Base-by-base conservation (phyloP, 2,888 invertebrate species). In the Nemotelus nigrinus region DNA sequence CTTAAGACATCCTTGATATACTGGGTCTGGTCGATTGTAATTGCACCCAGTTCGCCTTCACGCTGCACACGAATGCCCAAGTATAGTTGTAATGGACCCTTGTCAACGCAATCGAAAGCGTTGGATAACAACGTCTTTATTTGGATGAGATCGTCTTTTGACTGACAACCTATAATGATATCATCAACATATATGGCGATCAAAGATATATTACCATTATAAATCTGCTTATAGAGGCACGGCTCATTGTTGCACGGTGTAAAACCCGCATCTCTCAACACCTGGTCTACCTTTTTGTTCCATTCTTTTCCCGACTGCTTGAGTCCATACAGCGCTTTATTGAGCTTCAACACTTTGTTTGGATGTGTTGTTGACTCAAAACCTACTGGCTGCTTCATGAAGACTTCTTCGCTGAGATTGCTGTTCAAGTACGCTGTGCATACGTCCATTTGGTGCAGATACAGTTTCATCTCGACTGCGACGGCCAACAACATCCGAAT, bases 401-500 rank as follows among this genome's bases (percentile, higher is more conserved):
- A 25, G 25, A 25, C 25, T 25, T 25, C 25, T 25, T 25, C 25
- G 25, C 25, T 25, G 25, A 63, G 41, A 5, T 63, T 43, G 63
- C 67, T 64, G 44, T 76, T 76, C 8, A 76, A 55, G 44, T 50
- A 75, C 10, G 75, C 75, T 4, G 75, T 48, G 25, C 43, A 63
- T 39, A 44, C 63, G 43, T 75, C 75, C 43, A 75, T 47, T 50
- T 75, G 64, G 50, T 50, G 63, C 25, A 75, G 47, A 25, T 60
- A 10, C 53, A 70, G 7, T 8, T 48, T 53, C 3, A 39, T 41
- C 53, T 70, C 39, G 48, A 53, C 50, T 41, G 75, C 75, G 10
- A 75, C 43, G 2, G 50, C 63, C 6, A 75, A n/a, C n/a, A 81
- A 71, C 45, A 78, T 67, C n/a, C 80, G 65, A 39, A 80, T 78